Conservation (phyloP, 2,113 vertebrate species). For the Chloropsis hardwickii region DNA sequence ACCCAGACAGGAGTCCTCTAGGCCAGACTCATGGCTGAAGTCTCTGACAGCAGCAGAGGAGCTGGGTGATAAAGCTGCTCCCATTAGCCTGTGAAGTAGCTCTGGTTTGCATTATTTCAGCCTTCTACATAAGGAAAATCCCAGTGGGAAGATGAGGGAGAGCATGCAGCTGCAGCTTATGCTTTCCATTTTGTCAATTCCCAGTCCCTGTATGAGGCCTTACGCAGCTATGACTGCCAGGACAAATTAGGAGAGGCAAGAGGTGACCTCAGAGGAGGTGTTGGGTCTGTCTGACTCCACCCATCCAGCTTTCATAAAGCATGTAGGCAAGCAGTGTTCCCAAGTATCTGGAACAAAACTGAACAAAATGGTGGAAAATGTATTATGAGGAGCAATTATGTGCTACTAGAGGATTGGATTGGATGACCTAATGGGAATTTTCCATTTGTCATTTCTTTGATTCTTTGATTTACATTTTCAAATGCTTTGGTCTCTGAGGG, state of each 20-base stretch:
- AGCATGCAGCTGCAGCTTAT: neutral
- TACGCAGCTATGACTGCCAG: neutral
- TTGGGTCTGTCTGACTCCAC: neutral
- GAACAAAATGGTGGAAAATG: neutral
- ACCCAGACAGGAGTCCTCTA: neutral
- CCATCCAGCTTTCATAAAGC: neutral
- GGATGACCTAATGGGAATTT: conserved; percentile 32
- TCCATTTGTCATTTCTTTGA: conserved; percentile 27
- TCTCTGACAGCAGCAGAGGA: neutral
- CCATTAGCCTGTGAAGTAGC: neutral
- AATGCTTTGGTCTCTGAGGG: conserved; percentile 1
- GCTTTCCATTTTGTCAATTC: neutral
- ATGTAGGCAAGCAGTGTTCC: neutral
- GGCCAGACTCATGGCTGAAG: neutral
- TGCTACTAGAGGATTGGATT: conserved; percentile 1
- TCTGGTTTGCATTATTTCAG: neutral
- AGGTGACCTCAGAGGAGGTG: neutral
- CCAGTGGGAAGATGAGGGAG: neutral
- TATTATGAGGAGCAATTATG: neutral
- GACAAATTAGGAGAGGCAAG: neutral
- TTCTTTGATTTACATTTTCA: conserved; percentile 41
- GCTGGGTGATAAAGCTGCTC: neutral
- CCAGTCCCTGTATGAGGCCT: neutral
- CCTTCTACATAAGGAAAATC: neutral
- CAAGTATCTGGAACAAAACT: neutral